Evolutionary conservation across 2,888 invertebrate species (phyloP).

Genomic region (Tortricodes alternella): DNA sequence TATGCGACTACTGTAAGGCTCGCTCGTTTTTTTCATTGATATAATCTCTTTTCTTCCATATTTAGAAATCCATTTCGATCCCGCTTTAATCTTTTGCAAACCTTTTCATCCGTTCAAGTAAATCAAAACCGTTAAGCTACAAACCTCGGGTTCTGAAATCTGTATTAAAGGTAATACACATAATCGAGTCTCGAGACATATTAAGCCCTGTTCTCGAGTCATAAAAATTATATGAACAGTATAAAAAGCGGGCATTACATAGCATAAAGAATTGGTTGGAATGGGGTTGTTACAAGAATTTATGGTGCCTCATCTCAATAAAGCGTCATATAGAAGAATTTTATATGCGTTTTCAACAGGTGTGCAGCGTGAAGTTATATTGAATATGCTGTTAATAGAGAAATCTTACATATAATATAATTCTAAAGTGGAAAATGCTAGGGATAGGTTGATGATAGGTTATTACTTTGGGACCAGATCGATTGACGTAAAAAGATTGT

Average conservation of each 20-base stretch:
- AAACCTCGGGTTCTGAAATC: constrained; percentile 2
- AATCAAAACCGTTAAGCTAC: constrained; percentile 10
- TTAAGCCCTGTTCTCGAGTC: neutral
- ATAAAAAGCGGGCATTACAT: neutral
- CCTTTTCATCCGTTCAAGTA: neutral
- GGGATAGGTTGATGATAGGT: too few species aligned
- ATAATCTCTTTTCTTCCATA: too few species aligned
- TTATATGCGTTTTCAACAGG: too few species aligned
- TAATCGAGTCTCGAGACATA: constrained; percentile 12
- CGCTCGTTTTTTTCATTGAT: too few species aligned
- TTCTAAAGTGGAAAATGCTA: too few species aligned
- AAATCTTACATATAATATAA: too few species aligned
- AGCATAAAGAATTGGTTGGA: neutral
- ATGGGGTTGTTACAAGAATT: neutral
- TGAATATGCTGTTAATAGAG: too few species aligned
- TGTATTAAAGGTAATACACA: constrained; percentile 23
- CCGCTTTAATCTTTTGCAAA: neutral
- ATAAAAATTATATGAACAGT: constrained; percentile 5
- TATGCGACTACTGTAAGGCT: too few species aligned
- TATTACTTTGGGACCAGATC: too few species aligned
- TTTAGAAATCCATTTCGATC: neutral
- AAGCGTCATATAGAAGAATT: too few species aligned
- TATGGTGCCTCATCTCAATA: constrained; percentile 4
- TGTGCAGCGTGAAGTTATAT: too few species aligned
- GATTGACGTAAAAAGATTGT: too few species aligned